Percentiles rank a stretch among this genome's conserved stretches.
These are phyloP conservation scores for Sipunculus nudus DNA, from an alignment of 2,888 invertebrate genomes.

Conservation along the genomic window DNA sequence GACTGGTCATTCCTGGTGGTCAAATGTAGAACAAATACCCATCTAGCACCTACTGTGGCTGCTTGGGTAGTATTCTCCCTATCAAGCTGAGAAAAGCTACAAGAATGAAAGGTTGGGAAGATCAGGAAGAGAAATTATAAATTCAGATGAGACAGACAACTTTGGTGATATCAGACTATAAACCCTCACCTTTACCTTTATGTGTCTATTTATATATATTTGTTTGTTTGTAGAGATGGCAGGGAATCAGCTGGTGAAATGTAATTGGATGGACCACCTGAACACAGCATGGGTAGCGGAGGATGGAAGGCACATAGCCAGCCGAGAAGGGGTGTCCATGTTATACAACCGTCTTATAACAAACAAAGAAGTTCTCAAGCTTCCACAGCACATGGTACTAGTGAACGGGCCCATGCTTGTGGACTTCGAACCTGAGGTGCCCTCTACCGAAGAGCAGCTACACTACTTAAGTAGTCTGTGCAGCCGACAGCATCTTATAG, in stretches of 20 bases:
- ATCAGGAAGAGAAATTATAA: no score
- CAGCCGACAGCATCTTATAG: constrained; percentile 70
- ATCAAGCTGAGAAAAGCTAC: no score
- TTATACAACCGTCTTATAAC: constrained; percentile 71
- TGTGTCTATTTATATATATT: no score
- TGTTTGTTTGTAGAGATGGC: no score
- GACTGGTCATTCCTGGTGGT: no score
- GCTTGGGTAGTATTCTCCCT: no score
- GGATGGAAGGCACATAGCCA: constrained; percentile 71
- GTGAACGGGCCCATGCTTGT: constrained; percentile 67
- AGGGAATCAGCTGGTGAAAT: constrained; percentile 45
- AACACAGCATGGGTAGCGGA: constrained; percentile 73
- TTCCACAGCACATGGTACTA: constrained; percentile 56
- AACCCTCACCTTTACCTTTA: no score
- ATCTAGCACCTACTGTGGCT: no score
- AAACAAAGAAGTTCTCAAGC: constrained; percentile 66
- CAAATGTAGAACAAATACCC: no score
- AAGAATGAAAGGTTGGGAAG: no score
- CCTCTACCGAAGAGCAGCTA: constrained; percentile 69
- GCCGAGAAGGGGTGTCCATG: constrained; percentile 69
- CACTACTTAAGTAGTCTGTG: constrained; percentile 70
- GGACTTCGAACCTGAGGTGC: constrained; percentile 71
- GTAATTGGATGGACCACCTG: constrained; percentile 72
- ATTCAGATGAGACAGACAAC: no score
- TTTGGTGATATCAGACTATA: no score